phyloP scores from a whole-genome alignment of 2,113 vertebrate genomes.

The Ceyx melanurus region DNA sequence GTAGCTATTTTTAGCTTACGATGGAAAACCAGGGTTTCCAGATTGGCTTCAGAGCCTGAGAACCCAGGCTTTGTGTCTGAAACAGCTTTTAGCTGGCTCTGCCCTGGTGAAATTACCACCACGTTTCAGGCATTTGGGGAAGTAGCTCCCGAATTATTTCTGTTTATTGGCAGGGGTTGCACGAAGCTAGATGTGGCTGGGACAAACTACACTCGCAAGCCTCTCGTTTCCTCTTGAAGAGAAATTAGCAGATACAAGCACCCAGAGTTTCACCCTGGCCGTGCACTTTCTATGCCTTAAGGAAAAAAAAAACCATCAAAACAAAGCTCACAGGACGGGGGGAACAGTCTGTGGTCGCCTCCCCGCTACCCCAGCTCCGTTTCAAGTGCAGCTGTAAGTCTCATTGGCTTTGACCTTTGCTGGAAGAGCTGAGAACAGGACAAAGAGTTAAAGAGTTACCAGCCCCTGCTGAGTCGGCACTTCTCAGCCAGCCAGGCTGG shows the following conservation, averaged over 20 bases:
- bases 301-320: background rate
- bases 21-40: constrained; percentile 34
- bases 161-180: constrained; percentile 16
- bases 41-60: background rate
- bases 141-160: constrained; percentile 36
- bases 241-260: background rate
- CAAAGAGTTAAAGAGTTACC: constrained; percentile 52
- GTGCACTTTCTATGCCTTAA: background rate
- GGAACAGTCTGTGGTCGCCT: background rate
- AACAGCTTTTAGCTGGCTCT: constrained; percentile 20
- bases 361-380: background rate
- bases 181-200: background rate
- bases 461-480: constrained; percentile 49
- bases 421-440: constrained; percentile 10
- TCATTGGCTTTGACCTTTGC: constrained; percentile 48
- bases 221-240: background rate
- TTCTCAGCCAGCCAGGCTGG: constrained; percentile 9
- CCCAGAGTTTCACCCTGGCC: background rate
- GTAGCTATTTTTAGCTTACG: constrained; percentile 70
- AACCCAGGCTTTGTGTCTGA: background rate
- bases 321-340: background rate
- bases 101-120: background rate
- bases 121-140: constrained; percentile 23
- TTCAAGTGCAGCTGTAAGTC: constrained; percentile 9
- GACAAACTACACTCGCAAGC: constrained; percentile 23